Percentiles rank a stretch among this genome's conserved stretches.
Conservation (phyloP, 2,888 invertebrate species). For the Cremastobaeus sp. region DNA sequence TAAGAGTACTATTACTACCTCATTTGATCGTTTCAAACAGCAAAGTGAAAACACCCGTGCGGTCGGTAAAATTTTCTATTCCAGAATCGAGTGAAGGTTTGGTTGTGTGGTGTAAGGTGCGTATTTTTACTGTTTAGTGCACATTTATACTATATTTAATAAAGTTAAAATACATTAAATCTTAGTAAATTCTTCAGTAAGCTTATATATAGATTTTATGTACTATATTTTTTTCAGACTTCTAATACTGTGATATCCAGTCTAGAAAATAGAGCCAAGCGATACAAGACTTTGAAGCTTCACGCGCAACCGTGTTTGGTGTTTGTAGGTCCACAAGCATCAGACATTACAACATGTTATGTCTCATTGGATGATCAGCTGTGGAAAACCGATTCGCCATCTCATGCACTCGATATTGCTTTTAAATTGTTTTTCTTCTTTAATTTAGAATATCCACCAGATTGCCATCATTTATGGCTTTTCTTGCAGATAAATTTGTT, state of each 20-base stretch:
- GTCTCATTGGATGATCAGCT: too few species aligned
- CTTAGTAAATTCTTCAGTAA: not conserved
- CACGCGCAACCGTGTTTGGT: too few species aligned
- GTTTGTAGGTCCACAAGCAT: too few species aligned
- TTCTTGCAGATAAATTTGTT: too few species aligned
- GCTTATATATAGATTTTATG: not conserved
- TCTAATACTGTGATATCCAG: not conserved
- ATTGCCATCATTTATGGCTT: too few species aligned
- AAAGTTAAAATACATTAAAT: not conserved
- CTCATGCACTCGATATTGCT: too few species aligned
- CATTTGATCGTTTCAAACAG: slow-evolving; percentile 7
- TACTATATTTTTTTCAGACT: slow-evolving; percentile 5
- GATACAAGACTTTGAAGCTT: too few species aligned
- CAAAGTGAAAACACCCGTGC: slow-evolving; percentile 8
- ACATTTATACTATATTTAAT: not conserved
- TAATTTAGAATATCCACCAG: too few species aligned
- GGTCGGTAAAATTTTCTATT: slow-evolving; percentile 5
- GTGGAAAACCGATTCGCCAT: too few species aligned
- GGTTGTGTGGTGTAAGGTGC: slow-evolving; percentile 18
- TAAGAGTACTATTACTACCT: slow-evolving; percentile 10
- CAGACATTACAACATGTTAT: too few species aligned
- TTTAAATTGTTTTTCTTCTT: too few species aligned
- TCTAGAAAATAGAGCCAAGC: too few species aligned
- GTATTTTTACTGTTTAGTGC: not conserved
- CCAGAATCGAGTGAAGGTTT: slow-evolving; percentile 6